Percentiles rank a stretch among this genome's conserved stretches.
phyloP scores from a whole-genome alignment of 2,888 invertebrate genomes.

The Synergus laeviventris region DNA sequence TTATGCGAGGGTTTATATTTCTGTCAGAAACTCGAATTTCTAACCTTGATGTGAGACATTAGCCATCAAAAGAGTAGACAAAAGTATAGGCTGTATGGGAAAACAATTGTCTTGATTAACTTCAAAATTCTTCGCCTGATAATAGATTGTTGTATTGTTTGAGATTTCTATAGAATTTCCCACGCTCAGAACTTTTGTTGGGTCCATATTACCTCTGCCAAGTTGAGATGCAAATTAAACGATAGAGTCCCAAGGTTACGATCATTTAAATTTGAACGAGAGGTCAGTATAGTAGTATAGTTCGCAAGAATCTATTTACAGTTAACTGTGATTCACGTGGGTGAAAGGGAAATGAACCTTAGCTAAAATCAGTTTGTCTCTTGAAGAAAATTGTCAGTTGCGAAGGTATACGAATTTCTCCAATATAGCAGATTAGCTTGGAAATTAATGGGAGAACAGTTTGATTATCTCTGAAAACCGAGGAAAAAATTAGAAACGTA shows the following conservation, averaged over 20 bases:
- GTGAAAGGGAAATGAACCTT: background rate
- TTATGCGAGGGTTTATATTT: background rate
- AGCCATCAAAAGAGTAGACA: too few relatives aligned
- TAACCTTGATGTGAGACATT: too few relatives aligned
- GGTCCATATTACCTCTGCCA: background rate
- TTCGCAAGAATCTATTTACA: background rate
- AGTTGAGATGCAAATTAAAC: background rate
- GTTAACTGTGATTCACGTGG: background rate
- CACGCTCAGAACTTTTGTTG: background rate
- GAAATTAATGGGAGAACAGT: background rate
- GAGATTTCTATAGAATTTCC: too few relatives aligned
- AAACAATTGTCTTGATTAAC: too few relatives aligned
- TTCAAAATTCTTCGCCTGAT: too few relatives aligned
- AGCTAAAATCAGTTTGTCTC: background rate
- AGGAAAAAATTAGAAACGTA: too few relatives aligned
- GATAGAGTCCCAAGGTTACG: slow-evolving; percentile 28
- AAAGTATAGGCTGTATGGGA: too few relatives aligned
- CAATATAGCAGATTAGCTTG: background rate
- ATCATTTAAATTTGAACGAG: slow-evolving; percentile 36
- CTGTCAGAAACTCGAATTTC: background rate
- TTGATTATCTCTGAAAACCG: too few relatives aligned
- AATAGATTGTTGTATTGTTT: too few relatives aligned
- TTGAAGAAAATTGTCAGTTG: background rate
- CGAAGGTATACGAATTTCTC: background rate
- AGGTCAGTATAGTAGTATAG: slow-evolving; percentile 25